Evolutionary conservation across 2,888 invertebrate genomes (phyloP), one percentile per base, ranked within the genome.

Genomic region (Lepetodrilus schrolli): DNA sequence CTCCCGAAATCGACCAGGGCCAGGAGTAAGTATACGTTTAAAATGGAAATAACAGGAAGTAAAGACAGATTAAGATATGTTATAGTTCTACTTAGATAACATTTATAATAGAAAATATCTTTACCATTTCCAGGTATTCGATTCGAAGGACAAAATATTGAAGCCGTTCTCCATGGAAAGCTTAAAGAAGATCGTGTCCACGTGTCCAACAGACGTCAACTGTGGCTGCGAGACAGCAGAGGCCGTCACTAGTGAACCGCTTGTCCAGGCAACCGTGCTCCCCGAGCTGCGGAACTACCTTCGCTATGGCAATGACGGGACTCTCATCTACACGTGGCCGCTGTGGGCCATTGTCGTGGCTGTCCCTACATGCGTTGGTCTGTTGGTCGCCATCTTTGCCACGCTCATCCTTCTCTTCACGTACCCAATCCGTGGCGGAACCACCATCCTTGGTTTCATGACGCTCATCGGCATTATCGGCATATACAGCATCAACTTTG

Each of bases 391-490:
- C 2, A 66, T 91, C 34, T 80, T 90, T n/a, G 81, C 89, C 20
- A 88, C 90, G 72, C 80, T 90, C 37, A 90, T 89, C 79, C 90
- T 91, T 74, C 75, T 90, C 38, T 80, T 89, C 70, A 83, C 83
- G 34, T 91, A 90, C 78, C 90, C 90, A 0, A 82, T 89, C 30
- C 83, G 86, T n/a, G 86, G 88, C 3, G 90, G 90, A 49, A 89
- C 90, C 20, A 80, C 91, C 0, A 82, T 89, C 4, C 83, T 92
- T 1, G 91, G 91, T 2, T 91, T 90, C 83, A 81, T 91, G 76
- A 88, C 90, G 47, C 87, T 92, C 51, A 76, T 90, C n/a, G 92
- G 91, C 17, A 82, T 92, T 58, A 78, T 91, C n/a, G 82, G 90
- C 3, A 84, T 91, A 48, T 91, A 90, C 78, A 86, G 86, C 36